These are phyloP conservation scores for Heliconius aoede DNA, from an alignment of 2,888 invertebrate species.

Conservation along the genomic window DNA sequence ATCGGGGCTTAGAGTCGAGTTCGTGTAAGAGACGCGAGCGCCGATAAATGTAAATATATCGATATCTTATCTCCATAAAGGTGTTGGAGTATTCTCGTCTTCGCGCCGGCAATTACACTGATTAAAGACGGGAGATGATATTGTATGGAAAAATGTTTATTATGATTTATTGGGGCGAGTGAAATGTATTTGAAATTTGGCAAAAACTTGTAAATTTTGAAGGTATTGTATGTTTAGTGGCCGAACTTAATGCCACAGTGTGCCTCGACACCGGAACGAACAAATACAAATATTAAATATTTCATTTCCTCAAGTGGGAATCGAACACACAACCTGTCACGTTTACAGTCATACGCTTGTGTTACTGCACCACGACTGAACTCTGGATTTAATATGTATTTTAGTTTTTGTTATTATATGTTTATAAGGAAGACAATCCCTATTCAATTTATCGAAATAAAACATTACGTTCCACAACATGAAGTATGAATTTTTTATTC, in stretches of 20 bases:
- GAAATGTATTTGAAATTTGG: too few species aligned
- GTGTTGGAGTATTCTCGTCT: not conserved
- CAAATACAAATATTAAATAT: too few species aligned
- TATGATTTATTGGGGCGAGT: not conserved
- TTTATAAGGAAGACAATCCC: not conserved
- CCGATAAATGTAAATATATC: conserved; percentile 16
- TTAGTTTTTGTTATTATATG: not conserved
- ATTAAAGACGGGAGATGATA: not conserved
- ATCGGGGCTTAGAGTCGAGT: not conserved
- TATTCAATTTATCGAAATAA: not conserved
- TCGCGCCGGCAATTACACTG: not conserved
- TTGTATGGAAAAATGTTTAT: not conserved
- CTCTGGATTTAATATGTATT: not conserved
- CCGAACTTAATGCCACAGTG: too few species aligned
- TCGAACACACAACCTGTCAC: too few species aligned
- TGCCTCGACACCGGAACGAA: too few species aligned
- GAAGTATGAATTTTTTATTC: too few species aligned
- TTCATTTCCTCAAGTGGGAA: too few species aligned
- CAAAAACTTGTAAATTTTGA: too few species aligned
- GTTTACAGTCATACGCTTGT: too few species aligned
- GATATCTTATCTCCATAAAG: not conserved
- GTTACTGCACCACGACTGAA: too few species aligned
- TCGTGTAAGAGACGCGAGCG: not conserved
- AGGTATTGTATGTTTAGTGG: too few species aligned
- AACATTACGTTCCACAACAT: too few species aligned